Evolutionary conservation across 2,113 vertebrate genomes (phyloP), one percentile per base, ranked within the genome.

Genomic region (Rhinichthys klamathensis): DNA sequence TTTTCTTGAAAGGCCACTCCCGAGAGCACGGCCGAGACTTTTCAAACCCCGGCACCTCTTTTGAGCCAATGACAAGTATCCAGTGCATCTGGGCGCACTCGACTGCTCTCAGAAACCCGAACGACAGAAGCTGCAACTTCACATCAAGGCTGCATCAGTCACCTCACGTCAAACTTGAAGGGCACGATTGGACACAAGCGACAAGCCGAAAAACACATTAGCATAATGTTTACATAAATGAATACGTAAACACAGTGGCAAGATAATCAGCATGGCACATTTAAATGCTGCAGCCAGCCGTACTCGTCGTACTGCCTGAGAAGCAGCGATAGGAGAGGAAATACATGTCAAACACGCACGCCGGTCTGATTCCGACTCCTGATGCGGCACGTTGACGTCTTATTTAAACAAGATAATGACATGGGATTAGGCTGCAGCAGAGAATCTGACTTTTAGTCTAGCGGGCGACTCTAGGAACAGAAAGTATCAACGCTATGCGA

Each of bases 161-260:
- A 93, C 93, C 93, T 94, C 93, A 93, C 91, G 92, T 94, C 94
- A 94, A 92, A 93, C 90, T 92, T 92, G 94, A 95, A 95, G 93
- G 94, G 92, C 93, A 89, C 90, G 88, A 94, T 93, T 92, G 90
- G 92, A 91, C 92, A 91, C 92, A 90, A 89, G 92, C 91, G 93
- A 94, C 92, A 94, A 91, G 90, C 87, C 67, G 91, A 92, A 86
- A 74, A 83, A 88, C 38, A 51, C 80, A 93, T 94, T 94, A 92
- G 93, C 94, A 95, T 93, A 90, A 89, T 90, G 91, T 94, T 95
- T 93, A 92, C 93, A 93, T 94, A 94, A 92, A 94, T 93, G 90
- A 94, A 94, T 94, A 93, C 89, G 72, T 84, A 89, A 88, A 86
- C 87, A 86, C 78, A 38, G 58, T 3, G 18, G 49, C 67, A 44